phyloP scores from a whole-genome alignment of 2,797 vertebrate genomes.

The Parauchenoglanis ngamensis region DNA sequence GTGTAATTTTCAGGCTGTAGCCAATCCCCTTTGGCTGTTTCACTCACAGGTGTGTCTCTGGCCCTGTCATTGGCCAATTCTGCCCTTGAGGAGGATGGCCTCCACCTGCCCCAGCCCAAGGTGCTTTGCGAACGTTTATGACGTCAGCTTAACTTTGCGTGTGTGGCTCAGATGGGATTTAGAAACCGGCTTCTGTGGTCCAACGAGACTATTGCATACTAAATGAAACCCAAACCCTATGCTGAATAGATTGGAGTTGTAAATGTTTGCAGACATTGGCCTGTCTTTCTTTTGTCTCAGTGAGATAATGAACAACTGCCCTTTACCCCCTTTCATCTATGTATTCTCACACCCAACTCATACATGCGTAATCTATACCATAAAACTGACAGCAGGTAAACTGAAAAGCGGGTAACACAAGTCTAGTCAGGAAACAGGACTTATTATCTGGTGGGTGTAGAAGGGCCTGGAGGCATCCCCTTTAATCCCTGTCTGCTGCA shows the following conservation, averaged over 20 bases:
- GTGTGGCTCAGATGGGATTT: conserved; percentile 57
- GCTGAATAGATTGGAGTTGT: conserved; percentile 24
- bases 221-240: conserved; percentile 52
- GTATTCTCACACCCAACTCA: conserved; percentile 64
- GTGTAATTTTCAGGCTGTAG: conserved; percentile 79
- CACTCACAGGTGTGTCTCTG: conserved; percentile 77
- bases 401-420: conserved; percentile 18
- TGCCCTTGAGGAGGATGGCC: conserved; percentile 60
- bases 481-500: conserved; percentile 61
- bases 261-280: conserved; percentile 37
- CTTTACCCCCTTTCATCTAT: conserved; percentile 67
- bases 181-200: conserved; percentile 47
- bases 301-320: conserved; percentile 69
- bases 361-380: conserved; percentile 19
- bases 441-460: conserved; percentile 38
- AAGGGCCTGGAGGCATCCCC: conserved; percentile 43
- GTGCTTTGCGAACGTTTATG: conserved; percentile 76
- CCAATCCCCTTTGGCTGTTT: conserved; percentile 79
- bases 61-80: conserved; percentile 67
- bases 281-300: conserved; percentile 47
- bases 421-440: conserved; percentile 29
- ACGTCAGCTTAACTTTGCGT: conserved; percentile 78
- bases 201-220: conserved; percentile 62
- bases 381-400: conserved; percentile 22
- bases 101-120: conserved; percentile 67